A percentile compares a stretch with the other conserved stretches of the same genome.
phyloP scores from a whole-genome alignment of 2,888 invertebrate genomes.

The Corythucha ciliata region DNA sequence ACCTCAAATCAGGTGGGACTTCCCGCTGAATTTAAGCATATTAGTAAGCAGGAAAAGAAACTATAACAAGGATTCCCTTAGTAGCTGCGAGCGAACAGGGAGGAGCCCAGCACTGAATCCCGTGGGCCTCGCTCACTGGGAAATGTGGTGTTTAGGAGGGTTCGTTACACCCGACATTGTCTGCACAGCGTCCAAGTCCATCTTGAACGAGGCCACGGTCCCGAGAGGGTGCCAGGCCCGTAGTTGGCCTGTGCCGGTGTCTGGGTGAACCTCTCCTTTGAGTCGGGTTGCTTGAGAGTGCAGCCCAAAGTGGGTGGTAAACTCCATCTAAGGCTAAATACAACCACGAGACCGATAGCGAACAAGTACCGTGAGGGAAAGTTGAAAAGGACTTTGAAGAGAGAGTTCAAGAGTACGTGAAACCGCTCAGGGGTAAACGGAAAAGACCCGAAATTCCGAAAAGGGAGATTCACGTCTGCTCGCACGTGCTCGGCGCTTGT shows the following conservation, averaged over 20 bases:
- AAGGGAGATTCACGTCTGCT: too few relatives aligned
- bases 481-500: too few relatives aligned
- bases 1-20: too few relatives aligned
- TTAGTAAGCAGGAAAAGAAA: too few relatives aligned
- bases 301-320: conserved; percentile 55
- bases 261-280: conserved; percentile 39
- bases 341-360: conserved; percentile 61
- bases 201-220: conserved; percentile 41
- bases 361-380: conserved; percentile 61
- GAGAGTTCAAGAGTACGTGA: conserved; percentile 48
- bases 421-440: conserved; percentile 49
- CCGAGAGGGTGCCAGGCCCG: conserved; percentile 40
- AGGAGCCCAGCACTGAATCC: too few relatives aligned
- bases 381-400: conserved; percentile 61
- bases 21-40: too few relatives aligned
- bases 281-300: conserved; percentile 54
- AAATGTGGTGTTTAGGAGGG: conserved; percentile 34
- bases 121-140: too few relatives aligned
- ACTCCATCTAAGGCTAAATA: conserved; percentile 47
- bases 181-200: conserved; percentile 27
- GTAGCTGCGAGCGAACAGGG: too few relatives aligned
- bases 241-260: conserved; percentile 36
- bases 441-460: too few relatives aligned
- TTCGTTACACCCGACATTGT: too few relatives aligned
- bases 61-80: too few relatives aligned